phyloP scores from a whole-genome alignment of 2,888 invertebrate species.

The Homarus gammarus region DNA sequence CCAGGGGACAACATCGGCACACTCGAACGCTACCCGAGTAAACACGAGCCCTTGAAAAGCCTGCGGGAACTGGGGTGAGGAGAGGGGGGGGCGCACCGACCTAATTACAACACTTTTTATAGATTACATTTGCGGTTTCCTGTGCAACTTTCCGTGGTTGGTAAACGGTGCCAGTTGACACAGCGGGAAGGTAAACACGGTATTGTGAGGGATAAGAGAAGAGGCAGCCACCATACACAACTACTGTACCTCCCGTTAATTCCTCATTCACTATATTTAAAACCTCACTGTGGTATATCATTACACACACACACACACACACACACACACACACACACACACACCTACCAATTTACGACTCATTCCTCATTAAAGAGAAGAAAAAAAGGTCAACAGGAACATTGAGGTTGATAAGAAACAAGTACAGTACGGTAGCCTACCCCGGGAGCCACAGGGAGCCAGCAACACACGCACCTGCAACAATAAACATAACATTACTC shows the following conservation, averaged over 20 bases:
- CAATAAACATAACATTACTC: not conserved
- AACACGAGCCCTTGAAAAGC: not conserved
- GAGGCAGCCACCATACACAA: not conserved
- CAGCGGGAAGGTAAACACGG: not conserved
- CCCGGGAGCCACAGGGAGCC: no score
- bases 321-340: no score
- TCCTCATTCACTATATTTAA: not conserved
- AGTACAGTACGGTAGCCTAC: no score
- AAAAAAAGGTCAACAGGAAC: no score
- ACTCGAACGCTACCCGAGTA: not conserved
- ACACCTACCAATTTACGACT: no score
- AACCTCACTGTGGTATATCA: not conserved
- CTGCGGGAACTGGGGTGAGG: not conserved
- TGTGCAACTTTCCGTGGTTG: not conserved
- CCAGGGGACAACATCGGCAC: not conserved
- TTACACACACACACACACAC: not conserved
- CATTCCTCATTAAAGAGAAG: no score
- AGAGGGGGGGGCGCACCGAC: no score
- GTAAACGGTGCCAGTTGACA: not conserved
- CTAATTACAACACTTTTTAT: not conserved
- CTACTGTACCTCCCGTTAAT: not conserved
- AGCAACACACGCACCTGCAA: conserved; percentile 2
- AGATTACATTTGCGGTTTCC: not conserved
- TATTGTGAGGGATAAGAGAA: not conserved
- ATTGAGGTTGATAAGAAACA: no score